phyloP scores from a whole-genome alignment of 2,888 invertebrate genomes.

The Sympetrum striolatum region DNA sequence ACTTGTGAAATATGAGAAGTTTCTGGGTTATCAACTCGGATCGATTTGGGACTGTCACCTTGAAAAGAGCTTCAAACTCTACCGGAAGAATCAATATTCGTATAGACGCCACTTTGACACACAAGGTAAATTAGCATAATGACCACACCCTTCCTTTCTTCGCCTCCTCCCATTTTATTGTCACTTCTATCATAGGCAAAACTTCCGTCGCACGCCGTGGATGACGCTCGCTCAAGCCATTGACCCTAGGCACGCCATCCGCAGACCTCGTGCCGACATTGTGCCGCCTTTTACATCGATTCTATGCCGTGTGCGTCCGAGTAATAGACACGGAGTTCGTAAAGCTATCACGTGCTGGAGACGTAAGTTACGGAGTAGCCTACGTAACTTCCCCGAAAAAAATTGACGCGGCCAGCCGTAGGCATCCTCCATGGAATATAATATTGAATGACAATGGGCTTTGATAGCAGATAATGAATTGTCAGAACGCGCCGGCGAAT shows the following conservation, averaged over 20 bases:
- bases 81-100: background rate
- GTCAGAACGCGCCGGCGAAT: too few species aligned
- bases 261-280: conserved; percentile 11
- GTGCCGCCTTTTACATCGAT: background rate
- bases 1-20: too few species aligned
- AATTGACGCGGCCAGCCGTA: too few species aligned
- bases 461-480: too few species aligned
- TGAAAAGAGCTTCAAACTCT: too few species aligned
- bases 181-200: background rate
- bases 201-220: conserved; percentile 13
- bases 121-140: background rate
- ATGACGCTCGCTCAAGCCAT: background rate
- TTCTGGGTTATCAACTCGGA: too few species aligned
- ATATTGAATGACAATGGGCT: too few species aligned
- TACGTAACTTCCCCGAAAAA: too few species aligned
- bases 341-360: too few species aligned
- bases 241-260: conserved; percentile 32
- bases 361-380: too few species aligned
- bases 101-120: background rate
- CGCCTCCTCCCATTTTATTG: background rate
- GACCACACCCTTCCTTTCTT: background rate
- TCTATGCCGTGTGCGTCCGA: background rate
- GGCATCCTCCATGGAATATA: too few species aligned
- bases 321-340: background rate
- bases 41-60: too few species aligned